A percentile compares a stretch with the other conserved stretches of the same genome.
Conservation (phyloP, 1,140 invertebrate genomes). For the Calosoma granatense region DNA sequence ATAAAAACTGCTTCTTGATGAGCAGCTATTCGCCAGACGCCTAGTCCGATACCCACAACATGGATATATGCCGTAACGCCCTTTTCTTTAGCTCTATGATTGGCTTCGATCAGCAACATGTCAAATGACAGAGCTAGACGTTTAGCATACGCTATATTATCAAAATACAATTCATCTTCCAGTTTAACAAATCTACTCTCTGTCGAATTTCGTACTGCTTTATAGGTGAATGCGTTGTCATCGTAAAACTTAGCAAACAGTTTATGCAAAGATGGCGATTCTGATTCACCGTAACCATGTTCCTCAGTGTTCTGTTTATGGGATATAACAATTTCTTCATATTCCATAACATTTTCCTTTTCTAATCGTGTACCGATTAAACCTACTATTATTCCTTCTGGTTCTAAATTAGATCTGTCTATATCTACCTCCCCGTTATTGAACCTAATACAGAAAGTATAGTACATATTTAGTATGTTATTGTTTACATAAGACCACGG, state of each 20-base stretch:
- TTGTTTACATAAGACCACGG: too few relatives aligned
- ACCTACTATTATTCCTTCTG: slow-evolving; percentile 28
- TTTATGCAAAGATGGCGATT: slow-evolving; percentile 31
- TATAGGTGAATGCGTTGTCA: slow-evolving; percentile 16
- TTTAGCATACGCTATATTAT: slow-evolving; percentile 28
- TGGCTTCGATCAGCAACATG: slow-evolving; percentile 26
- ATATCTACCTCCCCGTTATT: slow-evolving; percentile 18
- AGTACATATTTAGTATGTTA: too few relatives aligned
- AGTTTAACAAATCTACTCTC: slow-evolving; percentile 12
- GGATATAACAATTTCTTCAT: slow-evolving; percentile 37
- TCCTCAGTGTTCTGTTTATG: slow-evolving; percentile 34
- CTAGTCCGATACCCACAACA: slow-evolving; percentile 38
- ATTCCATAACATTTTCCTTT: slow-evolving; percentile 36
- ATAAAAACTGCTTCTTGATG: slow-evolving; percentile 39
- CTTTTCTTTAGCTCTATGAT: slow-evolving; percentile 22
- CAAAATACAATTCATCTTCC: slow-evolving; percentile 21
- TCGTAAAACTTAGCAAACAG: slow-evolving; percentile 26
- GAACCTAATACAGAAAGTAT: slow-evolving; percentile 21
- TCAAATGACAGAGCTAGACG: slow-evolving; percentile 26
- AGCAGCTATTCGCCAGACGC: slow-evolving; percentile 37
- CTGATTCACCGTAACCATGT: slow-evolving; percentile 34
- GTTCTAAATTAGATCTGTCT: slow-evolving; percentile 17
- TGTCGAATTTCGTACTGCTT: slow-evolving; percentile 9
- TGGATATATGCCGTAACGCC: slow-evolving; percentile 28
- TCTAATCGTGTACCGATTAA: slow-evolving; percentile 37